Conservation (phyloP, 37 sponge, comb jelly and placozoan genomes). For the Tethya wilhelma region DNA sequence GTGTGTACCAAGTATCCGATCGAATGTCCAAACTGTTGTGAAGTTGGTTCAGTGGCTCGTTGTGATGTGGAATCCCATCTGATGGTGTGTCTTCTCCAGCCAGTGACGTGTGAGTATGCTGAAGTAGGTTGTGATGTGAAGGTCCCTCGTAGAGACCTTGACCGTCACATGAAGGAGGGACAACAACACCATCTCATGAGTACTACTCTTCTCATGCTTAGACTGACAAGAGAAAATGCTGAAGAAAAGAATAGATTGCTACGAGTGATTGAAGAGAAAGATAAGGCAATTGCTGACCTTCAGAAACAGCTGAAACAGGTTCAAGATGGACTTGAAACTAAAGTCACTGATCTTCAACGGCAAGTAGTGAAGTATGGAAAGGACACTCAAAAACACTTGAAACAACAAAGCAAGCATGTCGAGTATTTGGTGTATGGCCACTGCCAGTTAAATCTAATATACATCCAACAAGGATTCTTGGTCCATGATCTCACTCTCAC, state of each 20-base stretch:
- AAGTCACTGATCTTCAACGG: too few species aligned
- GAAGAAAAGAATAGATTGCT: neutral
- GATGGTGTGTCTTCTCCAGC: conserved; percentile 34
- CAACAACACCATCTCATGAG: conserved; percentile 10
- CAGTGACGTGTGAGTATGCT: conserved; percentile 35
- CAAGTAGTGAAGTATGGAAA: too few species aligned
- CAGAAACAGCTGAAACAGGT: too few species aligned
- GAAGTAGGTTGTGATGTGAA: conserved; percentile 23
- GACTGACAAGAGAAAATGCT: neutral
- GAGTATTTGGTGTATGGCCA: too few species aligned
- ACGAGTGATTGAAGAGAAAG: conserved; percentile 3
- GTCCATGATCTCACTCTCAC: too few species aligned
- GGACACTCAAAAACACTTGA: too few species aligned
- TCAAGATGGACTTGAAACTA: too few species aligned
- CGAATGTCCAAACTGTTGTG: conserved; percentile 42
- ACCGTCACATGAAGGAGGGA: conserved; percentile 17
- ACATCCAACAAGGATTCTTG: too few species aligned
- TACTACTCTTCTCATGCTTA: neutral
- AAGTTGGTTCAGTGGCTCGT: conserved; percentile 5
- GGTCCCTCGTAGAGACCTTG: conserved; percentile 7
- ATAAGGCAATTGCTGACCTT: too few species aligned
- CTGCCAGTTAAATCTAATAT: too few species aligned
- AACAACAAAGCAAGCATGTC: too few species aligned
- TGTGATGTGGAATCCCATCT: conserved; percentile 17
- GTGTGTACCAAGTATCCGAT: conserved; percentile 18